These are phyloP conservation scores for Lepus americanus DNA, from an alignment of 2,113 vertebrate genomes.

Conservation along the genomic window DNA sequence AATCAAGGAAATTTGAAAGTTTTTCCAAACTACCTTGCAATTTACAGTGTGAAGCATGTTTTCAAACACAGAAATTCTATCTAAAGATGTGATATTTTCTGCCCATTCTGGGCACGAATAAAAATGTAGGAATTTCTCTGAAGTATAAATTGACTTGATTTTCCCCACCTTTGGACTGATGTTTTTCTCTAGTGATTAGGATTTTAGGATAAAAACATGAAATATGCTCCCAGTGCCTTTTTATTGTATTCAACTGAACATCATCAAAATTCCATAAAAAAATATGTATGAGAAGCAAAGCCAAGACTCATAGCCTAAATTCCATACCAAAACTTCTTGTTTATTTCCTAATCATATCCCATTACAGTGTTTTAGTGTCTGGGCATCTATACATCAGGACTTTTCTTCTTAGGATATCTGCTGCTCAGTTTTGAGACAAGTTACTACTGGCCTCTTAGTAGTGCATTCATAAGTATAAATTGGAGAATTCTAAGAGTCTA, in stretches of 20 bases:
- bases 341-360: not conserved
- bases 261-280: not conserved
- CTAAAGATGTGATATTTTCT: not conserved
- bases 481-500: not conserved
- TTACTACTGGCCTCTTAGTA: not conserved
- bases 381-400: not conserved
- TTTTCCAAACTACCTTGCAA: not conserved
- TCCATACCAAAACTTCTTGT: not conserved
- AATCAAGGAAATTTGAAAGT: not conserved
- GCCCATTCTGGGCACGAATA: not conserved
- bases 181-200: not conserved
- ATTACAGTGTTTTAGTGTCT: not conserved
- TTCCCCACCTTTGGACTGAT: not conserved
- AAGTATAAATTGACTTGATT: not conserved
- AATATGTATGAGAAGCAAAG: not conserved
- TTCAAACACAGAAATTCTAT: not conserved
- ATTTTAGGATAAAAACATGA: not conserved
- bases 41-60: not conserved
- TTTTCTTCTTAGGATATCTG: not conserved
- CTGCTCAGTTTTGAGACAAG: not conserved
- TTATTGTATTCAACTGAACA: not conserved
- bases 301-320: not conserved
- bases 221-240: not conserved
- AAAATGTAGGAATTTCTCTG: slow-evolving; percentile 7
- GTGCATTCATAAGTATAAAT: not conserved